Evolutionary conservation across 2,888 invertebrate genomes (phyloP).

Genomic region (Lepetodrilus schrolli): DNA sequence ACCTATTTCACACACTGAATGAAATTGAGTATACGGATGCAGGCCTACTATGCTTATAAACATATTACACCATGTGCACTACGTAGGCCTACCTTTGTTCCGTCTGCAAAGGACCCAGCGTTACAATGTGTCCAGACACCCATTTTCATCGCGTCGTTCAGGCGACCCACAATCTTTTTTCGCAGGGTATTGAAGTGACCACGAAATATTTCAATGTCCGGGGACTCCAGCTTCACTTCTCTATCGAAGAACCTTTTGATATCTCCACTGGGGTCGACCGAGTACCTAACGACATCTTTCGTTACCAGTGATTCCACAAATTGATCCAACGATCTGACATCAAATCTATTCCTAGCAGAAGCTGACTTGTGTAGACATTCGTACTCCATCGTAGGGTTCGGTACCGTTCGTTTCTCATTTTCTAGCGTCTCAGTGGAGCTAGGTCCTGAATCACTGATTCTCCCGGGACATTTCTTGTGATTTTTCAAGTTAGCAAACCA

Average conservation of each 20-base stretch:
- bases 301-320: background rate
- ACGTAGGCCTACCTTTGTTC: slow-evolving; percentile 1
- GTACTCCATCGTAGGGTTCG: no score
- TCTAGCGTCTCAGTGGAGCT: no score
- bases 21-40: no score
- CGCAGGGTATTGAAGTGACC: background rate
- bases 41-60: no score
- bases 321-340: background rate
- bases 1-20: no score
- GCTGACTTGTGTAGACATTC: no score
- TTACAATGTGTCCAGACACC: background rate
- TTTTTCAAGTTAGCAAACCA: no score
- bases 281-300: background rate
- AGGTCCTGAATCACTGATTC: no score
- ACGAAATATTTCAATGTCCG: background rate
- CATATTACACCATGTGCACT: no score
- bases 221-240: background rate
- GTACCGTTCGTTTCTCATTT: no score
- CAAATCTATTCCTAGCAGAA: background rate
- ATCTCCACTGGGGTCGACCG: background rate
- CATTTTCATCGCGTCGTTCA: background rate
- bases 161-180: background rate
- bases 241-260: background rate
- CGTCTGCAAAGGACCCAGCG: background rate
- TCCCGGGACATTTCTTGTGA: no score